Conservation (phyloP, 1,140 invertebrate genomes). For the Tribolium castaneum region DNA sequence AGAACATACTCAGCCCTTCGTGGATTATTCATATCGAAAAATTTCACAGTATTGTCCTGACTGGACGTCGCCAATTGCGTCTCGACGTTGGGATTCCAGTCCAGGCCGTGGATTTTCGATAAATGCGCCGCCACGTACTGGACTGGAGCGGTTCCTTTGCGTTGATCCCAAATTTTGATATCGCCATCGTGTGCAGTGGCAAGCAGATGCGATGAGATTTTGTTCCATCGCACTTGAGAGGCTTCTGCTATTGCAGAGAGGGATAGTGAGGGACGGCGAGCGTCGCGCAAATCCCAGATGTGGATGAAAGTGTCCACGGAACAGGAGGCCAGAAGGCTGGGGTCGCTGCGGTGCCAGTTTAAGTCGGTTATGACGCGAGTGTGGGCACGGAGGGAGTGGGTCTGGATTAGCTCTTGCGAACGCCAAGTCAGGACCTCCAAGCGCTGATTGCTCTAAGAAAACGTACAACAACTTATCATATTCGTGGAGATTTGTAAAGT, state of each 20-base stretch:
- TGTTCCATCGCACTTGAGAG: slow-evolving; percentile 94
- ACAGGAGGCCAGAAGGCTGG: slow-evolving; percentile 90
- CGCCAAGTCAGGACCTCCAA: slow-evolving; percentile 86
- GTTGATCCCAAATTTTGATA: slow-evolving; percentile 94
- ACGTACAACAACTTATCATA: too few relatives aligned
- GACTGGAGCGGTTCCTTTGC: slow-evolving; percentile 86
- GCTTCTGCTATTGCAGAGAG: slow-evolving; percentile 88
- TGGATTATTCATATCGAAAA: slow-evolving; percentile 91
- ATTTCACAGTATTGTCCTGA: slow-evolving; percentile 95
- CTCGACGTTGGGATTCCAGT: slow-evolving; percentile 91
- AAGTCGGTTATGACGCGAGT: slow-evolving; percentile 91
- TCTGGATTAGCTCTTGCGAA: slow-evolving; percentile 74
- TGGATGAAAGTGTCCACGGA: slow-evolving; percentile 95
- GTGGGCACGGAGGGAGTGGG: slow-evolving; percentile 83
- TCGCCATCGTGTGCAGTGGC: slow-evolving; percentile 96
- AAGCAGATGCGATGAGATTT: slow-evolving; percentile 82
- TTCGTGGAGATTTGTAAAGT: too few relatives aligned
- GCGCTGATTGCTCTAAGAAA: slow-evolving; percentile 81
- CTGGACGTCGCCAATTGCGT: slow-evolving; percentile 91
- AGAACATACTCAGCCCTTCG: slow-evolving; percentile 84
- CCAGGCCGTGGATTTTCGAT: slow-evolving; percentile 92
- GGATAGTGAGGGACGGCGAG: slow-evolving; percentile 82
- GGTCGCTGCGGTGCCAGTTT: slow-evolving; percentile 91
- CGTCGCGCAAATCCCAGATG: slow-evolving; percentile 92
- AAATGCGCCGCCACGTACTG: slow-evolving; percentile 95